Percentiles rank a stretch among this genome's conserved stretches.
Conservation (phyloP, 2,113 vertebrate species). For the Lycaon pictus region DNA sequence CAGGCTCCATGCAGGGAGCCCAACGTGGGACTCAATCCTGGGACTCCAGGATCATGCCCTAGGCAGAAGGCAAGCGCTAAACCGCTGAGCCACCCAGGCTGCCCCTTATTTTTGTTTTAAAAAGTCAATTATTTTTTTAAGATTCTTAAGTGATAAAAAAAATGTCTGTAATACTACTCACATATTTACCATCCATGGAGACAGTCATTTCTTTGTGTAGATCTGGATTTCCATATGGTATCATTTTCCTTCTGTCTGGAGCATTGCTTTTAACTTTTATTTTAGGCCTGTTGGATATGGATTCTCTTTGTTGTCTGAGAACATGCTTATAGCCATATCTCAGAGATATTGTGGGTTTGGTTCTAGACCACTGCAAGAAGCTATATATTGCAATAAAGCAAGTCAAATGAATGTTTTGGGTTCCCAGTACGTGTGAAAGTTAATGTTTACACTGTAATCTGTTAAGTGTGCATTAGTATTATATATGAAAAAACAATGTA, state of each 20-base stretch:
- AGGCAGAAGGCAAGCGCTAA: no score
- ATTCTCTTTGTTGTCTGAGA: not conserved
- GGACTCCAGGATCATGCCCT: no score
- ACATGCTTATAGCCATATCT: not conserved
- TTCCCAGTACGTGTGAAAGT: not conserved
- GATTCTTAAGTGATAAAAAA: not conserved
- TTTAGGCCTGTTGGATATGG: not conserved
- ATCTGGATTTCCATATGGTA: not conserved
- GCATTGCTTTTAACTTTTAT: not conserved
- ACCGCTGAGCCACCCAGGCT: no score
- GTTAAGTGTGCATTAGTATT: not conserved
- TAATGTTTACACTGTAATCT: not conserved
- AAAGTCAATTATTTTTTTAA: not conserved
- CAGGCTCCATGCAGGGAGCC: no score
- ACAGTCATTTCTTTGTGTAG: not conserved
- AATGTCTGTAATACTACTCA: not conserved
- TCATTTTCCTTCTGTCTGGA: not conserved
- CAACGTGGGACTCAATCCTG: no score
- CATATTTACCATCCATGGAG: not conserved
- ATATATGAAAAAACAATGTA: not conserved
- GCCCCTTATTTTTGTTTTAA: not conserved
- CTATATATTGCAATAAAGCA: not conserved
- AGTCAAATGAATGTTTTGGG: not conserved
- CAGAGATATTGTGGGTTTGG: not conserved
- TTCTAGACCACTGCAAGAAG: not conserved